phyloP scores from a whole-genome alignment of 2,888 invertebrate species.

The Protula sp. region DNA sequence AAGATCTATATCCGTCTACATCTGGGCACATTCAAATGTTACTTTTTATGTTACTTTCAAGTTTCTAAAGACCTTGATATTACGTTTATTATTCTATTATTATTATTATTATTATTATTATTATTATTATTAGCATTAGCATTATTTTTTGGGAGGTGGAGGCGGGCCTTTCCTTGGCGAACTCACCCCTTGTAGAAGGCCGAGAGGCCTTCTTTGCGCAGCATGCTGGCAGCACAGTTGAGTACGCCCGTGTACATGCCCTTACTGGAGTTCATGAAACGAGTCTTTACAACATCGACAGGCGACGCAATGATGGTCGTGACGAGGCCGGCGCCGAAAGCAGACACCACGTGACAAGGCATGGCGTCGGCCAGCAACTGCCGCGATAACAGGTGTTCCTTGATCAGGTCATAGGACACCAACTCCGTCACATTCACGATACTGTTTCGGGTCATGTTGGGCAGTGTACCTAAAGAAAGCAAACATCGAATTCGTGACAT shows the following conservation, averaged over 20 bases:
- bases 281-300: constrained; percentile 65
- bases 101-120: no score
- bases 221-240: constrained; percentile 60
- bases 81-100: no score
- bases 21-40: no score
- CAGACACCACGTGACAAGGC: constrained; percentile 60
- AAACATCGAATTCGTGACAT: no score
- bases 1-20: no score
- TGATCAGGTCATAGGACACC: constrained; percentile 65
- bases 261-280: constrained; percentile 62
- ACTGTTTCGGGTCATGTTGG: constrained; percentile 64
- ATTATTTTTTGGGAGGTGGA: no score
- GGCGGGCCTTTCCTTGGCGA: no score
- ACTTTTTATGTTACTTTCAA: no score
- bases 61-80: no score
- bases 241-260: constrained; percentile 62
- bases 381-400: constrained; percentile 57
- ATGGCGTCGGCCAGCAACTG: constrained; percentile 58
- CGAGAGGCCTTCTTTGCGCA: constrained; percentile 58
- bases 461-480: constrained; percentile 59
- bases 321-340: constrained; percentile 58
- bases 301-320: constrained; percentile 65
- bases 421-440: constrained; percentile 66
- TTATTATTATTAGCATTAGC: no score
- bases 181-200: constrained; percentile 65